phyloP scores from a whole-genome alignment of 2,113 vertebrate species.

The Sebastes schlegelii region DNA sequence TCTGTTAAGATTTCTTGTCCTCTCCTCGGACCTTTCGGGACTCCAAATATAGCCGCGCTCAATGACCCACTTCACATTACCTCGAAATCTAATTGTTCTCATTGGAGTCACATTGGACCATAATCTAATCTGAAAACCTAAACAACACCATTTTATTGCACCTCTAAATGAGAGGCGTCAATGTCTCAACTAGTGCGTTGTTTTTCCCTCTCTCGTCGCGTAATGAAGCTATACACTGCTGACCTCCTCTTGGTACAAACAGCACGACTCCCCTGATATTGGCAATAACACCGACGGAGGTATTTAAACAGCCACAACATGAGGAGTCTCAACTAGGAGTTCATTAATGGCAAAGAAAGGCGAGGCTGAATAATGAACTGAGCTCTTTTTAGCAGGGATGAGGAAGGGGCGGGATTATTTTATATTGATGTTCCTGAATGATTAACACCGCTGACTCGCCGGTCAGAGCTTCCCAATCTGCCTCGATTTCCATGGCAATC shows the following conservation, averaged over 20 bases:
- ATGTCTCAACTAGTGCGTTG: constrained; percentile 31
- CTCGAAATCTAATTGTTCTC: constrained; percentile 50
- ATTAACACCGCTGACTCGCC: constrained; percentile 58
- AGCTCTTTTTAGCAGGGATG: constrained; percentile 37
- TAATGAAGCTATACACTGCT: constrained; percentile 29
- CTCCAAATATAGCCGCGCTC: constrained; percentile 18
- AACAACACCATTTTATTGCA: constrained; percentile 22
- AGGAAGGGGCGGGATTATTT: constrained; percentile 16
- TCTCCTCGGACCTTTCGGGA: not conserved
- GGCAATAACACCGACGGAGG: constrained; percentile 45
- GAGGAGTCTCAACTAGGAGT: constrained; percentile 50
- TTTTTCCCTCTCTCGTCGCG: constrained; percentile 7
- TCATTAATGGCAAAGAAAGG: constrained; percentile 67
- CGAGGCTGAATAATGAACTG: constrained; percentile 60
- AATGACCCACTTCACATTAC: not conserved
- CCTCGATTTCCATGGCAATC: constrained; percentile 66
- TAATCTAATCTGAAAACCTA: constrained; percentile 55
- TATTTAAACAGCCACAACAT: constrained; percentile 48
- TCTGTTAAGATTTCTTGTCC: not conserved
- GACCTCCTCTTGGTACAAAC: constrained; percentile 45
- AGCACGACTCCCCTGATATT: constrained; percentile 39
- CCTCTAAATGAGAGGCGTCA: constrained; percentile 8
- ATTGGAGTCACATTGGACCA: constrained; percentile 59
- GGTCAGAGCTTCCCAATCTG: constrained; percentile 46
- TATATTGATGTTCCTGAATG: constrained; percentile 63